Evolutionary conservation across 2,113 vertebrate genomes (phyloP).

Genomic region (Apeltes quadracus): DNA sequence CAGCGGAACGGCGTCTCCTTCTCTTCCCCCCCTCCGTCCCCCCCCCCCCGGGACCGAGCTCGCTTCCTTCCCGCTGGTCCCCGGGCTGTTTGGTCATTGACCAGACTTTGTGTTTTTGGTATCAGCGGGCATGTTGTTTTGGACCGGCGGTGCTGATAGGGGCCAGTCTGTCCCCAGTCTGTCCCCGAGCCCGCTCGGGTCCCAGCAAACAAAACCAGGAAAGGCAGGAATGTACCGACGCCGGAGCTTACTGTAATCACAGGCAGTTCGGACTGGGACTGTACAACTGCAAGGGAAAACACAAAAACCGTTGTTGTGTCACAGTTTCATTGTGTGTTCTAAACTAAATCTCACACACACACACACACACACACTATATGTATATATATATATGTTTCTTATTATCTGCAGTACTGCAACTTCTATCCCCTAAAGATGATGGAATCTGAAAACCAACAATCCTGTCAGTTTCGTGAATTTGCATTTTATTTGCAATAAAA

Average conservation of each 20-base stretch:
- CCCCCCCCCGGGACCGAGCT: not conserved
- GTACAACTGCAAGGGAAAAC: slow-evolving; percentile 24
- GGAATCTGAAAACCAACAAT: no score
- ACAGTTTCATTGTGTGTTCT: not conserved
- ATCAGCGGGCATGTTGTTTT: slow-evolving; percentile 61
- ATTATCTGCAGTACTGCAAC: not conserved
- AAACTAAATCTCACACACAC: no score
- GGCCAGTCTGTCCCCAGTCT: slow-evolving; percentile 48
- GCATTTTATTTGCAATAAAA: no score
- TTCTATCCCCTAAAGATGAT: not conserved
- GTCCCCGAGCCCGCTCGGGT: slow-evolving; percentile 57
- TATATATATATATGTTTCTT: not conserved
- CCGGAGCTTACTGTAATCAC: slow-evolving; percentile 76
- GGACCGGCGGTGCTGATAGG: slow-evolving; percentile 36
- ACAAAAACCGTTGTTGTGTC: slow-evolving; percentile 31
- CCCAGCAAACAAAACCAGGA: slow-evolving; percentile 87
- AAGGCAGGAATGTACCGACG: slow-evolving; percentile 82
- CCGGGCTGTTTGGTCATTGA: slow-evolving; percentile 24
- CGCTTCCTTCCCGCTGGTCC: slow-evolving; percentile 58
- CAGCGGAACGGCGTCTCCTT: slow-evolving; percentile 6
- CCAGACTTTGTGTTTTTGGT: slow-evolving; percentile 60
- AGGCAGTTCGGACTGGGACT: slow-evolving; percentile 36
- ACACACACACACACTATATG: no score
- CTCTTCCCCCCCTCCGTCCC: no score
- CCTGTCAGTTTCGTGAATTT: no score